Conservation (phyloP, 2,888 invertebrate genomes). For the Nemurella pictetii region DNA sequence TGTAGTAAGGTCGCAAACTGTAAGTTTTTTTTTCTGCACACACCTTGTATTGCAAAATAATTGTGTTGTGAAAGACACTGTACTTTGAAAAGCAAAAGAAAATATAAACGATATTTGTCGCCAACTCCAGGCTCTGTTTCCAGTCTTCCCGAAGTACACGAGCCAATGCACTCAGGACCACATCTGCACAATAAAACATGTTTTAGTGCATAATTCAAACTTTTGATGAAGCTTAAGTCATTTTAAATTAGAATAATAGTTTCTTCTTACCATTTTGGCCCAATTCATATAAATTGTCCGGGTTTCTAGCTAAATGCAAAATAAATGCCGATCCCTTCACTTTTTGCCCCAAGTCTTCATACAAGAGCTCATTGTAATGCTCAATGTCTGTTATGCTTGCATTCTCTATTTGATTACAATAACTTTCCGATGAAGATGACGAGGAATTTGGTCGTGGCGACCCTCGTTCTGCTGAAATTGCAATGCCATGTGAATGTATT, state of each 20-base stretch:
- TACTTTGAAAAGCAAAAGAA: constrained; percentile 98
- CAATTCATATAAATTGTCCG: constrained; percentile 91
- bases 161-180: constrained; percentile 91
- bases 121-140: constrained; percentile 93
- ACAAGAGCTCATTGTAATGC: constrained; percentile 92
- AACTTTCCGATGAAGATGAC: constrained; percentile 38
- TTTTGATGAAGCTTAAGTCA: not conserved
- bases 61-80: constrained; percentile 84
- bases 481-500: not conserved
- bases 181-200: constrained; percentile 63
- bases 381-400: constrained; percentile 83
- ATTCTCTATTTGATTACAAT: constrained; percentile 55
- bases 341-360: constrained; percentile 93
- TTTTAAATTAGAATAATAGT: not conserved
- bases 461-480: constrained; percentile 21
- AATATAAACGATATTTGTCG: constrained; percentile 94
- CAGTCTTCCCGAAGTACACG: constrained; percentile 96
- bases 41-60: constrained; percentile 93
- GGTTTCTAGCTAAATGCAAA: constrained; percentile 87
- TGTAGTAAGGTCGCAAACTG: too few species aligned
- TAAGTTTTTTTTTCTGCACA: too few species aligned
- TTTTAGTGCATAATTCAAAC: not conserved
- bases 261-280: constrained; percentile 80
- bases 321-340: constrained; percentile 90
- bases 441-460: constrained; percentile 35